Evolutionary conservation across 2,113 vertebrate species (phyloP).

Genomic region (Chamaea fasciata): DNA sequence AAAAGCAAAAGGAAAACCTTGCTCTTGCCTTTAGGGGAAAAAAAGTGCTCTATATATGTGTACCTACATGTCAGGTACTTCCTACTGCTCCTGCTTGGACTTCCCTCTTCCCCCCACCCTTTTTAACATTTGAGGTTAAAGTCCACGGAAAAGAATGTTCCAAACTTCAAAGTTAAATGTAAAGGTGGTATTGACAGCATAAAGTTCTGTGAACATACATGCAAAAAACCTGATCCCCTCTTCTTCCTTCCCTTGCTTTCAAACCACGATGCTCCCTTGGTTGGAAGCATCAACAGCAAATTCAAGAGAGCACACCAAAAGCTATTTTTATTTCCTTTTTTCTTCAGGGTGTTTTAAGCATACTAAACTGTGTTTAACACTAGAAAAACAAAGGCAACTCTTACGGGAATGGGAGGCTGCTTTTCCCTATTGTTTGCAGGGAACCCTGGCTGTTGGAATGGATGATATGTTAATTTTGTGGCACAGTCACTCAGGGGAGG

Average conservation of each 20-base stretch:
- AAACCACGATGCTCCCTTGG: background rate
- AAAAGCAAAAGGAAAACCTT: background rate
- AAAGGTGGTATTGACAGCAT: background rate
- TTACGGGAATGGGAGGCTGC: background rate
- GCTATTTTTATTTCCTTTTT: background rate
- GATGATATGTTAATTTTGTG: background rate
- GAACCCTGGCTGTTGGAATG: background rate
- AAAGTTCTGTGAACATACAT: background rate
- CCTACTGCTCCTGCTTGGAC: background rate
- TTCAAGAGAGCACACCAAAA: background rate
- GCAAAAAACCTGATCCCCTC: background rate
- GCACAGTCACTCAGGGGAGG: background rate
- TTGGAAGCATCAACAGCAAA: background rate
- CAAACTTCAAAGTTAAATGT: background rate
- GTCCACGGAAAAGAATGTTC: background rate
- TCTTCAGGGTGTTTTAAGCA: background rate
- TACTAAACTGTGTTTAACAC: background rate
- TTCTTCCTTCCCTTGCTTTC: background rate
- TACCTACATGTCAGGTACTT: background rate
- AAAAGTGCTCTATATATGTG: background rate
- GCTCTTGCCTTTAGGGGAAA: background rate
- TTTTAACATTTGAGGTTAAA: background rate
- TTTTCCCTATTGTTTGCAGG: background rate
- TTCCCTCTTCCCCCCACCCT: fast-evolving
- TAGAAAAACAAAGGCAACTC: background rate